Percentiles rank a stretch among this genome's conserved stretches.
Conservation (phyloP, 2,113 vertebrate species). For the Hypanus sabinus region DNA sequence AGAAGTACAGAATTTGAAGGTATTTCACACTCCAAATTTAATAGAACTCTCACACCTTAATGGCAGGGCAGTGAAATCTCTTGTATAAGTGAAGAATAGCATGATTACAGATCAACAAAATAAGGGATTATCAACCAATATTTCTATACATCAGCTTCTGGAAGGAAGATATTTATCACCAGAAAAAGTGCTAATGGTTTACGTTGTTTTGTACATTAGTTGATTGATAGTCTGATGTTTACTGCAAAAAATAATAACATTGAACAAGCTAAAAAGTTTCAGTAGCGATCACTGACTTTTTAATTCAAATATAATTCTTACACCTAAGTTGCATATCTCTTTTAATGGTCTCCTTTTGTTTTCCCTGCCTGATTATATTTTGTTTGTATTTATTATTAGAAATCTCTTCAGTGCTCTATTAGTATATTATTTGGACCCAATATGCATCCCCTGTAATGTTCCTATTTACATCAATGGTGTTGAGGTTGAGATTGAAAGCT, state of each 20-base stretch:
- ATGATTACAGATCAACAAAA: constrained; percentile 8
- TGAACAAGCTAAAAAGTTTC: not conserved
- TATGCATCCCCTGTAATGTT: not conserved
- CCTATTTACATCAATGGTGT: no score
- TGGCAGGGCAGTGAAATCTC: not conserved
- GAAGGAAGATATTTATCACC: not conserved
- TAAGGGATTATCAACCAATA: not conserved
- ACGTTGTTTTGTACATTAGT: not conserved
- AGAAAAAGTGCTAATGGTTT: not conserved
- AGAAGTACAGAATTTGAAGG: not conserved
- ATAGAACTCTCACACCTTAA: not conserved
- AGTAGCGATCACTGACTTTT: not conserved
- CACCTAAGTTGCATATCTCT: not conserved
- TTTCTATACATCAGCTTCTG: not conserved
- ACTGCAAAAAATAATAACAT: not conserved
- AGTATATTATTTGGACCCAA: not conserved
- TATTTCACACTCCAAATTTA: not conserved
- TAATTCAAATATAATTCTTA: not conserved
- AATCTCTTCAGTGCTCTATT: not conserved
- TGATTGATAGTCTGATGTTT: not conserved
- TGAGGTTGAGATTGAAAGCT: no score
- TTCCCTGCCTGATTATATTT: not conserved
- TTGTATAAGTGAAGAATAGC: not conserved
- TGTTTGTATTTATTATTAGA: not conserved
- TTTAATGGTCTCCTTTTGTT: not conserved